Evolutionary conservation across 2,797 vertebrate species (phyloP), one percentile per base, ranked within the genome.

Genomic region (Molossus molossus): DNA sequence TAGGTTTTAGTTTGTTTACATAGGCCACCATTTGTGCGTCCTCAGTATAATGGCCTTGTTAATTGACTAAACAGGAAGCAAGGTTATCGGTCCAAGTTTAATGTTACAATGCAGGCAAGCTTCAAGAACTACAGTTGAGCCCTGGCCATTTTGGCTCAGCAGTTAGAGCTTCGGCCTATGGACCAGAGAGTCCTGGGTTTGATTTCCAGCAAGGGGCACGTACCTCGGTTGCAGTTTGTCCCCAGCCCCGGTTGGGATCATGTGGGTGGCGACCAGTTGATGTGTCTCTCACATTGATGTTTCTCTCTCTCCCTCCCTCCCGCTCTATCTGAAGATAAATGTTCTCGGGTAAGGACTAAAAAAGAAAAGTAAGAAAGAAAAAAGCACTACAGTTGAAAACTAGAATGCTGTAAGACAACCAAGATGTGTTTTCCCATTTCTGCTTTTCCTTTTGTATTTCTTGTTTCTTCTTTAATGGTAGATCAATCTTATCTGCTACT

Each of bases 1-100:
- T 85, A 58, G 58, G 37, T 77, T 92, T 92, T 77, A 33, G 29
- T 33, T 92, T 58, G 20, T 62, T 92, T 92, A 69, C 21, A 17
- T 64, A 60, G 60, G 69, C 12, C 18, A 1, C 57, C 33, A 2
- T 48, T 92, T 13, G 21, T 48, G 50, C 4, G 4, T 27, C n/a
- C 62, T 69, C 53, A 48, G 14, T 77, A 18, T 64, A 55, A 73
- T 65, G 48, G 25, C 48, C 15, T 65, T 27, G 27, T 25, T 17
- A 1, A 25, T 67, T 67, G 65, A 84, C 57, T 67, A 67, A 84
- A 33, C 20, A 92, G 40, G 33, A 67, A 15, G 12, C 33, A 73
- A 77, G 9, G 6, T 67, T 91, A 58, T 33, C 5, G 55, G 25
- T n/a, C 17, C n/a, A 70, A 55, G 57, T 81, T 29, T 60, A 75